Evolutionary conservation across 2,113 vertebrate species (phyloP), one percentile per base, ranked within the genome.

Genomic region (Nibea coibor): DNA sequence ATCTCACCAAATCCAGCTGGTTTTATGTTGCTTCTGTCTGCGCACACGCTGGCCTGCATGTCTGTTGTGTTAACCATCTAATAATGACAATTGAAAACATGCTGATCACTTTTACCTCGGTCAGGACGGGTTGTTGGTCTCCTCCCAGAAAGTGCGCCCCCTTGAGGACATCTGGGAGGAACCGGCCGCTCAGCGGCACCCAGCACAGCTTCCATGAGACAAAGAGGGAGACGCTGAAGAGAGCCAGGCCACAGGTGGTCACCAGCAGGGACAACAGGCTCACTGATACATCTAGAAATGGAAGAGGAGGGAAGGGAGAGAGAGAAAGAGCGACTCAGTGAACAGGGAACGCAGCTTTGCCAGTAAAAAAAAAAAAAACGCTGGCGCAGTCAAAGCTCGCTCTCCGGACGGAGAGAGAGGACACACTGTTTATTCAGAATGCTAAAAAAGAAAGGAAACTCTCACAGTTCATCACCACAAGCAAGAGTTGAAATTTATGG

Each of bases 121-220:
- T 95, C 86, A 96, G 96, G 80, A 96, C 97, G 26, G 96, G 94
- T 74, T 97, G 88, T 74, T 93, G 96, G 81, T 98, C 97, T 68
- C 95, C 96, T 64, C 92, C 91, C 72, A 93, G 69, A 78, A 93
- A 94, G 81, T 97, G 96, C 75, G 95, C 91, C 80, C 96, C 96
- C 94, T 97, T 98, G 91, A 78, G 94, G 62, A 95, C 91, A 78
- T 96, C 95, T 0, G 96, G 94, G 75, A 97, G 85, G 72, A 97
- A 96, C 64, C 96, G 96, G 78, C 97, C 96, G 78, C 97, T 96
- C 95, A 97, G 97, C 1, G 98, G 98, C 85, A 98, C 95, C 98
- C 98, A 99, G 90, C 97, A 99, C 85, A 99, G 93, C 92, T 99
- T 99, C 97, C 97, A 99, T 89, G 98, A 98, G 22, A 99, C 98